Percentiles rank a stretch among this genome's conserved stretches.
phyloP scores from a whole-genome alignment of 2,113 vertebrate species.

The Odontophorus gujanensis region DNA sequence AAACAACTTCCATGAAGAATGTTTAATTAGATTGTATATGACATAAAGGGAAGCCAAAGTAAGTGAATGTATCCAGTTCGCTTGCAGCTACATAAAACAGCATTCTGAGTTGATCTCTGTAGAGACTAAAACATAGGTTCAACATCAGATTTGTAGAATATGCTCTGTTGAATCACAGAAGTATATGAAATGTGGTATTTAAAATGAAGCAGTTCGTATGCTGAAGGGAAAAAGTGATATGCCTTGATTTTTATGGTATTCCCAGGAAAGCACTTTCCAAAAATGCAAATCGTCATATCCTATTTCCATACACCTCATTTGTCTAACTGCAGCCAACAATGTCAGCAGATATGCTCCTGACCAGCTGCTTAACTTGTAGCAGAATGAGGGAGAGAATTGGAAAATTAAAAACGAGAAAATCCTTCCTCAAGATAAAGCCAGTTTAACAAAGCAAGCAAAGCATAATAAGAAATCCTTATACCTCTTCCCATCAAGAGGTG shows the following conservation, averaged over 20 bases:
- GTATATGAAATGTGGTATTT: background rate
- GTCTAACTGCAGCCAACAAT: background rate
- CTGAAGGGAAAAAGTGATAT: background rate
- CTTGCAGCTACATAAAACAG: background rate
- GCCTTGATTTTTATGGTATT: background rate
- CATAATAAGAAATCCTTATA: background rate
- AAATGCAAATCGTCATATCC: background rate
- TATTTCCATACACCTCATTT: background rate
- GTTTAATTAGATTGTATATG: background rate
- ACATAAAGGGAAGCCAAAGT: background rate
- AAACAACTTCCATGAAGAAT: background rate
- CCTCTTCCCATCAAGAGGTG: background rate
- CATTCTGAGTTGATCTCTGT: background rate
- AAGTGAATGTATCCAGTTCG: background rate
- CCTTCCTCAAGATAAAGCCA: background rate
- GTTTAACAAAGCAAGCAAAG: background rate
- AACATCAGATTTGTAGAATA: background rate
- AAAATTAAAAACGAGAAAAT: background rate
- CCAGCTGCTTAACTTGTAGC: background rate
- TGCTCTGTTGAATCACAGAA: background rate
- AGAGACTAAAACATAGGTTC: background rate
- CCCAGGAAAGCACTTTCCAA: background rate
- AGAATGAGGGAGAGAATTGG: background rate
- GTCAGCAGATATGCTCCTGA: background rate
- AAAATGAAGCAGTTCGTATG: background rate